Evolutionary conservation across 37 sponge, comb jelly and placozoan species (phyloP), one percentile per base, ranked within the genome.

Genomic region (Spongilla lacustris): DNA sequence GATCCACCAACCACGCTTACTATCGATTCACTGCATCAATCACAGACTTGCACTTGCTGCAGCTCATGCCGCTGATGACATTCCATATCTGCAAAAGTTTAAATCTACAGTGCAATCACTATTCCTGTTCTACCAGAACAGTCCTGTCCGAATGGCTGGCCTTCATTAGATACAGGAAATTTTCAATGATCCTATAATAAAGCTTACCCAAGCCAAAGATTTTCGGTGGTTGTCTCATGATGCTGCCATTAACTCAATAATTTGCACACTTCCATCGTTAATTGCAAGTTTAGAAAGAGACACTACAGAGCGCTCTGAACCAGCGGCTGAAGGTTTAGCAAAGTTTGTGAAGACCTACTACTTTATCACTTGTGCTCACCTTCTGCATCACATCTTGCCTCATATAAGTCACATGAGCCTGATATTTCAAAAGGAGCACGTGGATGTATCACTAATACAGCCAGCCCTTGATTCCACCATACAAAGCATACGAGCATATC

Each of bases 81-180:
- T n/a, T n/a, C n/a, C n/a, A 37, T 89, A 89, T 36, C 75, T 84
- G 35, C 38, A 77, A 25, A 30, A 68, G 48, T 84, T 78, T 73
- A 79, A 79, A 58, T 79, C 85, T 38, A 76, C 28, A 24, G 78
- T 74, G 19, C 74, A 71, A 73, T 50, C 70, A 66, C 31, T 85
- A 34, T 83, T 73, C 58, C 68, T 69, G 1, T 82, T 82, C 78
- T 88, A 82, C 58, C 77, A 88, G 35, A 83, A 89, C 27, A 83
- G 84, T 84, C 38, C 90, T 33, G 85, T 84, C 36, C 81, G 74
- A 66, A 67, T 84, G 50, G 84, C 73, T 49, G 28, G 38, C 26
- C 73, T 82, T n/a, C 84, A 88, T 83, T 80, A 73, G 23, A 81
- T 89, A 14, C 90, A 89, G 66, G 68, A 76, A 29, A 32, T 89